Base-by-base conservation (phyloP, 2,888 invertebrate species). In the Habroteleia sp. region DNA sequence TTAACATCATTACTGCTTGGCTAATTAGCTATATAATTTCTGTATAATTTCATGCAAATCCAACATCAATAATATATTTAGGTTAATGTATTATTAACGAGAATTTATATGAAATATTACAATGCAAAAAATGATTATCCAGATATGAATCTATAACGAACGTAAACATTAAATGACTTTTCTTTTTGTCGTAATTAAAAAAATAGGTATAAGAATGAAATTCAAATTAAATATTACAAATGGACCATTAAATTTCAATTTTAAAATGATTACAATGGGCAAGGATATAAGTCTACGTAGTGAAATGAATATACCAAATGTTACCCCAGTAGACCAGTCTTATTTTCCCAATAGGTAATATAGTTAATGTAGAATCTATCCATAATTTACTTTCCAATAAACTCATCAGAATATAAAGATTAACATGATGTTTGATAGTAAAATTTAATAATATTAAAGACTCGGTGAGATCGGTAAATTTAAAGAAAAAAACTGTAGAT, bases 21-120 rank as follows among this genome's bases (percentile, higher is more conserved):
- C 29, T 54, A 65, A 65, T 48, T 37, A 11, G 27, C 5, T n/a
- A n/a, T n/a, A n/a, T 48, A 20, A 20, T 54, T 44, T 35, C 10
- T 2, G 37, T 46, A 16, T 44, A 48, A 66, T 66, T 29, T 14
- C 23, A 48, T 33, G 33, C 35, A 52, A 33, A 48, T 39, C 27
- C 29, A 48, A 39, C 20, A 29, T 39, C 29, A 14, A 14, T 27
- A 27, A 39, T 48, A 29, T 41, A 48, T 63, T 41, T 39, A n/a
- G 60, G 48, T 62, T 46, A 46, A 62, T 37, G 60, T 37, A 27
- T 23, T 48, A 62, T 37, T 46, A 46, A 46, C 37, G 60, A 35
- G 35, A 60, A 37, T 25, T 35, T 11, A 46, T 46, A 46, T 37
- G 25, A 60, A 56, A 31, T 56, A 42, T 23, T 56, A 42, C 25